Evolutionary conservation across 2,797 vertebrate species (phyloP).

Genomic region (Pangasius krempfi): DNA sequence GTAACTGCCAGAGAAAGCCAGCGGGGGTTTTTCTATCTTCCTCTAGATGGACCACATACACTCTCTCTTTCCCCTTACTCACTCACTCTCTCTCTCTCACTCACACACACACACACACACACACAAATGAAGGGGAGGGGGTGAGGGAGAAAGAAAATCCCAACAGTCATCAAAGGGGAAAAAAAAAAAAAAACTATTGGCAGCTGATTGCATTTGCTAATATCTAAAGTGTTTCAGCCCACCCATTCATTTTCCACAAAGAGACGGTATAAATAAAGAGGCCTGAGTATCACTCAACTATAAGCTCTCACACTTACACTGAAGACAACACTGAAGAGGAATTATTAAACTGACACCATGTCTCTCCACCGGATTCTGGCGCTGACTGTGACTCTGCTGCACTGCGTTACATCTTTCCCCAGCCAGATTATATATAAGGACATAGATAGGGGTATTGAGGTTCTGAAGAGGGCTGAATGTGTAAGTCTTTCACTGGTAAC

Average conservation of each 20-base stretch:
- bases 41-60: slow-evolving; percentile 42
- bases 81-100: not conserved
- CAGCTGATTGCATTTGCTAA: slow-evolving; percentile 76
- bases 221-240: slow-evolving; percentile 77
- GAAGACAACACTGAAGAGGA: slow-evolving; percentile 46
- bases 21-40: slow-evolving; percentile 17
- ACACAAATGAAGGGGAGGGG: slow-evolving; percentile 39
- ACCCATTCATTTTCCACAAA: slow-evolving; percentile 74
- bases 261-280: slow-evolving; percentile 75
- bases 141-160: slow-evolving; percentile 78
- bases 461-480: fast-evolving
- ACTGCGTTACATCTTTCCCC: not conserved
- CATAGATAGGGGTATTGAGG: fast-evolving
- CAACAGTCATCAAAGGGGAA: slow-evolving; percentile 85
- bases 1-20: not conserved
- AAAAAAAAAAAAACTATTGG: slow-evolving; percentile 68
- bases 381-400: slow-evolving; percentile 25
- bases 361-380: slow-evolving; percentile 36
- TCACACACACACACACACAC: slow-evolving; percentile 5
- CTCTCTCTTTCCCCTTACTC: slow-evolving; percentile 30
- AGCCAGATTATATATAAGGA: fast-evolving
- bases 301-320: slow-evolving; percentile 14
- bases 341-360: slow-evolving; percentile 46
- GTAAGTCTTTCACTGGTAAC: not conserved
- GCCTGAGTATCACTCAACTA: not conserved